A percentile compares a stretch with the other conserved stretches of the same genome.
These are phyloP conservation scores for Himalopsyche anomala DNA, from an alignment of 2,888 invertebrate genomes.

Conservation along the genomic window DNA sequence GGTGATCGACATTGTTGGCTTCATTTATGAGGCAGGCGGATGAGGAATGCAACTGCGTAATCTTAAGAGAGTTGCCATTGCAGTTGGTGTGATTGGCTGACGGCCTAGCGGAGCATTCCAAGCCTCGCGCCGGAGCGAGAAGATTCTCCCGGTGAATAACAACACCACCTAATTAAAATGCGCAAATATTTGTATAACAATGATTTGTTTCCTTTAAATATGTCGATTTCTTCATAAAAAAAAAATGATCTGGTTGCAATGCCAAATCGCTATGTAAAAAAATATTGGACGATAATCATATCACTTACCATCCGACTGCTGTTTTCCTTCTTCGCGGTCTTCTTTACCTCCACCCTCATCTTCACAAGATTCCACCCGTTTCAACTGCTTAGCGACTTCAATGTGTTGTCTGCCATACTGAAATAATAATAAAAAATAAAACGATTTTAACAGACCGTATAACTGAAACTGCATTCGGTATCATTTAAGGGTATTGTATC, in stretches of 20 bases:
- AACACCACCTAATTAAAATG: slow-evolving; percentile 74
- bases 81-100: slow-evolving; percentile 70
- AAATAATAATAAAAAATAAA: slow-evolving; percentile 21
- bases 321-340: slow-evolving; percentile 68
- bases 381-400: slow-evolving; percentile 80
- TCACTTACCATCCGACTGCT: slow-evolving; percentile 59
- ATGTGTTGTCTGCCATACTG: slow-evolving; percentile 91
- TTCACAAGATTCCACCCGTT: slow-evolving; percentile 75
- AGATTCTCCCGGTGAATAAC: slow-evolving; percentile 86
- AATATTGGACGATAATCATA: not conserved
- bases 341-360: slow-evolving; percentile 75
- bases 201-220: not conserved
- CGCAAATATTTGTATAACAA: not conserved
- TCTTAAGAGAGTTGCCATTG: slow-evolving; percentile 68
- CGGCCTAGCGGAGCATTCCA: slow-evolving; percentile 65
- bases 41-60: not conserved
- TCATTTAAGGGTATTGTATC: too few species aligned
- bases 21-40: slow-evolving; percentile 32
- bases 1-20: slow-evolving; percentile 5
- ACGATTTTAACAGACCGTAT: too few species aligned
- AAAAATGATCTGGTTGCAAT: too few species aligned
- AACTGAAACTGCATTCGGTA: too few species aligned
- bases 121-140: slow-evolving; percentile 84
- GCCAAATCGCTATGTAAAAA: too few species aligned
- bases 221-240: not conserved